phyloP scores from a whole-genome alignment of 2,797 vertebrate species.

The Xyrichtys novacula region DNA sequence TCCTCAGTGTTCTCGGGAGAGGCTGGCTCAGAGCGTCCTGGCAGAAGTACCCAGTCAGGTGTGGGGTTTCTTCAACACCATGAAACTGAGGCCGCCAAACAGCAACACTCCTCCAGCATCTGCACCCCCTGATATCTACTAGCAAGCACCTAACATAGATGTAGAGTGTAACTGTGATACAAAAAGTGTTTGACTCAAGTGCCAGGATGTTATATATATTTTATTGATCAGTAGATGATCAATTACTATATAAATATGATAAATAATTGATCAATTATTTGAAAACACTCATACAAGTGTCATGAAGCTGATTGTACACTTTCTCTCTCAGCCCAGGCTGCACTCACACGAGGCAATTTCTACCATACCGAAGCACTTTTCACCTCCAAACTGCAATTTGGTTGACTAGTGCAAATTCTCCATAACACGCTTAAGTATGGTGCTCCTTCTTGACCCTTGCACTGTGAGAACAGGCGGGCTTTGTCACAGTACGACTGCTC shows the following conservation, averaged over 20 bases:
- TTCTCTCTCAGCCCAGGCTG: too few relatives aligned
- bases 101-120: constrained; percentile 24
- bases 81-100: constrained; percentile 87
- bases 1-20: constrained; percentile 85
- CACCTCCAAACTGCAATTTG: too few relatives aligned
- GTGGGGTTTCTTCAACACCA: constrained; percentile 88
- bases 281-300: background rate
- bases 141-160: background rate
- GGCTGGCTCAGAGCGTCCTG: constrained; percentile 91
- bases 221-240: background rate
- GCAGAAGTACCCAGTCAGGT: constrained; percentile 96
- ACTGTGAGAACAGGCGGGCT: too few relatives aligned
- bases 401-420: too few relatives aligned
- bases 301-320: too few relatives aligned
- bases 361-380: too few relatives aligned
- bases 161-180: background rate
- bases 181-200: constrained; percentile 43
- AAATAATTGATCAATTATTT: too few relatives aligned
- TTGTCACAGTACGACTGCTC: too few relatives aligned
- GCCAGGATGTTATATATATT: constrained; percentile 32
- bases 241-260: too few relatives aligned
- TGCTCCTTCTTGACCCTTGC: too few relatives aligned
- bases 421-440: too few relatives aligned
- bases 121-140: constrained; percentile 16
- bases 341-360: too few relatives aligned